Conservation (phyloP, 2,888 invertebrate species). For the Timandra comae region DNA sequence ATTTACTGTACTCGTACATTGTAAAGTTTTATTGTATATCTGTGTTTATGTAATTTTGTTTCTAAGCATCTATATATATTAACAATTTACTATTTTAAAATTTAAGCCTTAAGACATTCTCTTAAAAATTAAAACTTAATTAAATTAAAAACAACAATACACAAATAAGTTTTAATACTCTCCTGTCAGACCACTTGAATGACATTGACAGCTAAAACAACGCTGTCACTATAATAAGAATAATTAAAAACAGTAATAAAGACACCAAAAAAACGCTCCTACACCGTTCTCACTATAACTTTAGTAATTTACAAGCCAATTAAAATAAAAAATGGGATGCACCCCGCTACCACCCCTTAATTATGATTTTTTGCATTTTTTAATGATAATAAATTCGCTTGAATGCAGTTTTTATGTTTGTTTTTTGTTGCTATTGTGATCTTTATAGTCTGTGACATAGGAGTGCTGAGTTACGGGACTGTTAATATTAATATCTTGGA, state of each 20-base stretch:
- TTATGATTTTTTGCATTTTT: constrained; percentile 73
- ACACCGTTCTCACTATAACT: constrained; percentile 62
- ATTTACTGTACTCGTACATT: no score
- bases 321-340: constrained; percentile 72
- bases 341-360: constrained; percentile 64
- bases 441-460: constrained; percentile 2
- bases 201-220: background rate
- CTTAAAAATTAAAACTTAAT: no score
- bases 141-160: no score
- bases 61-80: no score
- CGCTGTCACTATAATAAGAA: constrained; percentile 5
- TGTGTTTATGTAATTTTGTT: no score
- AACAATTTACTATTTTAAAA: no score
- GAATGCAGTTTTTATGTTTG: constrained; percentile 40
- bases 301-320: constrained; percentile 73
- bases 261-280: constrained; percentile 41
- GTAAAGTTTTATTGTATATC: no score
- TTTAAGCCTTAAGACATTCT: no score
- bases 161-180: no score
- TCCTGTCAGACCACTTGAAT: no score
- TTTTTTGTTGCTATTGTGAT: constrained; percentile 24
- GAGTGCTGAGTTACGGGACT: no score
- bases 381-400: constrained; percentile 70
- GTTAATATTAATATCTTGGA: no score
- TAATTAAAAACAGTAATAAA: constrained; percentile 34